Base-by-base conservation (phyloP, 1,140 invertebrate species). In the Pinna nobilis region DNA sequence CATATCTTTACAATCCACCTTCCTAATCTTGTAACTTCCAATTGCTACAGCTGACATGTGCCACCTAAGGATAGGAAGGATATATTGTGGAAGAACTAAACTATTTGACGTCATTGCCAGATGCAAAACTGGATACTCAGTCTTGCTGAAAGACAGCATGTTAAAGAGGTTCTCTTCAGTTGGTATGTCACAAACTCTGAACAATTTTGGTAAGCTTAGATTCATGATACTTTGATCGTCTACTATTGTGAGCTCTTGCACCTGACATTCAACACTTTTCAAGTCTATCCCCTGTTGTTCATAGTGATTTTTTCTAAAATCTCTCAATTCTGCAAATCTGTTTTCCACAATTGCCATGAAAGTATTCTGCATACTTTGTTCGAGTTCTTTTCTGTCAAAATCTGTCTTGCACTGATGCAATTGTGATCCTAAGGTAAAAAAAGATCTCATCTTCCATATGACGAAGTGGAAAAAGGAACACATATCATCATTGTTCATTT, bases 1-100 rank as follows among this genome's bases (percentile, higher is more conserved):
- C 55, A 66, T 18, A 44, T 67, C 57, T 68, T 28, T 51, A 47
- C 63, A 70, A 15, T 73, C 60, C 18, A 70, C 57, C 33, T 55
- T 73, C 63, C 67, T 53, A 25, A 69, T 57, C 35, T 73, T 77
- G 53, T 73, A 68, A 47, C 76, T 77, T 32, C 60, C 60, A 32
- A 35, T 32, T n/a, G 65, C 39, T 0, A 77, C 53, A 0, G 51
- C 63, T 5, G 51, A 51, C n/a, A 70, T 23, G 7, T 77, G 66
- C 76, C 76, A 77, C 33, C 59, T 53, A 11, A 77, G 37, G n/a
- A 77, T 44, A n/a, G 66, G 51, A 6, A 61, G 30, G 1, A 77
- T 55, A 57, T 59, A 72, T 63, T 59, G 47, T 32, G 66, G 70
- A 6, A 74, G 18, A 28, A 20, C 3, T 1, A 77, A 53, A 30